phyloP scores from a whole-genome alignment of 2,888 invertebrate species.

The Drosophila meridiana region DNA sequence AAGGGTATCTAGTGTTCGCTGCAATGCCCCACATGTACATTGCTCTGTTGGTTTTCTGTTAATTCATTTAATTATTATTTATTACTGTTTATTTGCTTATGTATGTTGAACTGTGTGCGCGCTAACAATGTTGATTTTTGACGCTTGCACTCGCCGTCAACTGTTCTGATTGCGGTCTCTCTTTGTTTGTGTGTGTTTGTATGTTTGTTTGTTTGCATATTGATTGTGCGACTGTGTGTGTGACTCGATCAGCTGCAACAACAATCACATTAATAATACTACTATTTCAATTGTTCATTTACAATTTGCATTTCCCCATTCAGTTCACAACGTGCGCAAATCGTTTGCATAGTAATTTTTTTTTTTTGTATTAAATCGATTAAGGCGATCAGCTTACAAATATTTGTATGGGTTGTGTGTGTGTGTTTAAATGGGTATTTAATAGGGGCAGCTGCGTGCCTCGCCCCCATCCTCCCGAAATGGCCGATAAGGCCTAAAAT shows the following conservation, averaged over 20 bases:
- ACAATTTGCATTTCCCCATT: conserved; percentile 58
- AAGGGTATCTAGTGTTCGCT: conserved; percentile 30
- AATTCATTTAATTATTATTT: conserved; percentile 78
- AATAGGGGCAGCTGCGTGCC: conserved; percentile 1
- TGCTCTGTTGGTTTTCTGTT: conserved; percentile 50
- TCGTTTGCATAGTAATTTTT: conserved; percentile 38
- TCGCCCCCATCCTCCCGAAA: neutral
- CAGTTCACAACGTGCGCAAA: conserved; percentile 41
- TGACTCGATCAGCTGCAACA: conserved; percentile 23
- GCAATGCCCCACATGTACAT: conserved; percentile 2
- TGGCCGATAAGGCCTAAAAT: conserved; percentile 59
- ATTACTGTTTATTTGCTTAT: conserved; percentile 67
- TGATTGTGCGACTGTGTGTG: conserved; percentile 27
- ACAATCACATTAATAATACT: conserved; percentile 27
- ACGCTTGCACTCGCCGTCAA: conserved; percentile 59
- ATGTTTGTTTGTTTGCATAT: conserved; percentile 34
- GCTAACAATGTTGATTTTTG: conserved; percentile 64
- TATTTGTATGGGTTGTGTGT: neutral
- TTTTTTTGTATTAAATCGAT: conserved; percentile 58
- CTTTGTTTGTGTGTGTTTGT: conserved; percentile 37
- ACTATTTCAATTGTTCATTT: conserved; percentile 55
- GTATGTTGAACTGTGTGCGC: conserved; percentile 39
- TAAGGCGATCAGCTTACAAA: conserved; percentile 47
- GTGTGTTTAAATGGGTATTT: conserved; percentile 10
- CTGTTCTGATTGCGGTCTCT: conserved; percentile 55